Base-by-base conservation (phyloP, 2,888 invertebrate genomes). In the Rhingia campestris region DNA sequence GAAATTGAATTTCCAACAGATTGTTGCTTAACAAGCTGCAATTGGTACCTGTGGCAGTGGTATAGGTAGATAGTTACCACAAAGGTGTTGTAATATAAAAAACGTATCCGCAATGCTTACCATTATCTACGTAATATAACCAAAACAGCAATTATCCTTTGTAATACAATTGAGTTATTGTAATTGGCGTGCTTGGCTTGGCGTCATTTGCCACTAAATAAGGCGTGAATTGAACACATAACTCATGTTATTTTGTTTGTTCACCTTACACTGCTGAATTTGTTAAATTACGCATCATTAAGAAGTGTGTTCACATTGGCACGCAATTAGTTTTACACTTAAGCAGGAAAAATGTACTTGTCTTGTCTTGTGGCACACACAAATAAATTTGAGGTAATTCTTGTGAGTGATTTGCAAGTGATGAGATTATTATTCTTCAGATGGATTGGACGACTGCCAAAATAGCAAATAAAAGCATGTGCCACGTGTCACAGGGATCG, bases 131-230 rank as follows among this genome's bases (percentile, higher is more conserved):
- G 37, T 41, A 41, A 10, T 6, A 1, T 41, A 2, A 37, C 10
- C 22, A 12, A 39, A 14, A 22, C 56, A 56, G 37, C 37, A 10
- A 54, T 54, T 4, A 53, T 53, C 37, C 7, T 35, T 54, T 12
- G 22, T 22, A 54, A 2, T 54, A 37, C 54, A 37, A 35, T 56
- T 56, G 10, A 12, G 30, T 22, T 41, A 30, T 30, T 39, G 30
- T 30, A 30, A 6, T 41, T 58, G 1, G 9, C 14, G 10, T 43
- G 59, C 10, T 49, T 63, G 47, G 49, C 49, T 49, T 63, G 47
- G 49, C 49, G 63, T 63, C 47, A 63, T 63, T 63, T 63, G 49
- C 63, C 30, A 37, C 49, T 49, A 63, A 63, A 47, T 63, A 49
- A 63, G 49, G 63, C 63, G 63, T 49, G 63, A 63, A 63, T 49